Conservation (phyloP, 2,113 vertebrate genomes). For the Bucco capensis region DNA sequence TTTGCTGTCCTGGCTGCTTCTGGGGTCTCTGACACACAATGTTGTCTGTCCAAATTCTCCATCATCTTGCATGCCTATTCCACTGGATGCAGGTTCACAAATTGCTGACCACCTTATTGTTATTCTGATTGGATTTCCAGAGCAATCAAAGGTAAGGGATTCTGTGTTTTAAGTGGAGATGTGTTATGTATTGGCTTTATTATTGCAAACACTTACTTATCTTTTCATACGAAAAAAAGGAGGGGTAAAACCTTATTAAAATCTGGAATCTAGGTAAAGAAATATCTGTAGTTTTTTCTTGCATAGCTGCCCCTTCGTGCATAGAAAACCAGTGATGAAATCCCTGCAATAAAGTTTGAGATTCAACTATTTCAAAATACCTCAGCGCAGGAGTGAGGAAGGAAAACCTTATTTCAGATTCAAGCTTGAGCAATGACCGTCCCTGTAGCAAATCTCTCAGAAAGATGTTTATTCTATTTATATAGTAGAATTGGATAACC, state of each 20-base stretch:
- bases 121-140: constrained; percentile 97
- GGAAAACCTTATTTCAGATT: background rate
- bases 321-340: background rate
- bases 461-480: background rate
- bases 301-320: background rate
- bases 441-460: background rate
- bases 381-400: background rate
- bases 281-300: background rate
- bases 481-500: no score
- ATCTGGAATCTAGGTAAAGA: background rate
- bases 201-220: constrained; percentile 29
- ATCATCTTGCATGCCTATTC: constrained; percentile 95
- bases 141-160: constrained; percentile 93
- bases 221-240: constrained; percentile 21
- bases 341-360: background rate
- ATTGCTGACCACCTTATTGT: constrained; percentile 97
- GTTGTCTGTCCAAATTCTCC: constrained; percentile 90
- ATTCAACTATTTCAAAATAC: background rate
- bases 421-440: background rate
- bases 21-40: constrained; percentile 95
- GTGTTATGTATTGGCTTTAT: background rate
- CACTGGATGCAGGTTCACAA: constrained; percentile 95
- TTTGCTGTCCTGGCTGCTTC: constrained; percentile 94
- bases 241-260: background rate
- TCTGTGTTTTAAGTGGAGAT: constrained; percentile 29